Conservation (phyloP, 2,797 vertebrate species). For the Lerista edwardsae region DNA sequence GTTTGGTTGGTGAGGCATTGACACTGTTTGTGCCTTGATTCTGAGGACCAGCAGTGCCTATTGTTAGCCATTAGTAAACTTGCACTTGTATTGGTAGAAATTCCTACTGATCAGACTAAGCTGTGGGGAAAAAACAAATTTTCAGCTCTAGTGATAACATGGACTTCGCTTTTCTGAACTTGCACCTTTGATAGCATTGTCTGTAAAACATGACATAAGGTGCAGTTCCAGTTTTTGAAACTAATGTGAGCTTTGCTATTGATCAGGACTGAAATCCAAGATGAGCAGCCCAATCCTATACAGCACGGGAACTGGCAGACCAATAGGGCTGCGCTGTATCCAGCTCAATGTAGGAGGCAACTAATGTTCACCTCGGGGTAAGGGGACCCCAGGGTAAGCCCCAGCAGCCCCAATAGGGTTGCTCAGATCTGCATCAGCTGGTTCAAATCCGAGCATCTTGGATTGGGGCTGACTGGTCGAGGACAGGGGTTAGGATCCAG, state of each 20-base stretch:
- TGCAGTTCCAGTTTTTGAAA: not conserved
- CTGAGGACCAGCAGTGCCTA: not conserved
- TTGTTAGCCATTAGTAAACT: not conserved
- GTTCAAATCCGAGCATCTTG: too few species aligned
- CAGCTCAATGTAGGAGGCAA: too few species aligned
- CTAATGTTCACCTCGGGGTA: too few species aligned
- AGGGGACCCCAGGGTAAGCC: too few species aligned
- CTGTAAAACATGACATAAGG: not conserved
- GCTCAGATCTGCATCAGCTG: too few species aligned
- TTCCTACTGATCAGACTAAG: not conserved
- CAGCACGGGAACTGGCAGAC: too few species aligned
- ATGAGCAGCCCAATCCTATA: too few species aligned
- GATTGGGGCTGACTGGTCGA: too few species aligned
- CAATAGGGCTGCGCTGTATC: too few species aligned
- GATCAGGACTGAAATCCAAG: not conserved
- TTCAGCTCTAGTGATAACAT: not conserved
- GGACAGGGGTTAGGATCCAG: too few species aligned
- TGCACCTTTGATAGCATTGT: too few species aligned
- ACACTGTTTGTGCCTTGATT: not conserved
- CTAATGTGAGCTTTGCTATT: not conserved
- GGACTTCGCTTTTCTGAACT: not conserved
- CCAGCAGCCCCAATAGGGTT: too few species aligned
- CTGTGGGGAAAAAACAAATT: not conserved
- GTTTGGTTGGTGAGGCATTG: not conserved
- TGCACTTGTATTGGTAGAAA: not conserved